Percentiles rank a stretch among this genome's conserved stretches.
Evolutionary conservation across 2,113 vertebrate species (phyloP).

Genomic region (Myotis brandtii): DNA sequence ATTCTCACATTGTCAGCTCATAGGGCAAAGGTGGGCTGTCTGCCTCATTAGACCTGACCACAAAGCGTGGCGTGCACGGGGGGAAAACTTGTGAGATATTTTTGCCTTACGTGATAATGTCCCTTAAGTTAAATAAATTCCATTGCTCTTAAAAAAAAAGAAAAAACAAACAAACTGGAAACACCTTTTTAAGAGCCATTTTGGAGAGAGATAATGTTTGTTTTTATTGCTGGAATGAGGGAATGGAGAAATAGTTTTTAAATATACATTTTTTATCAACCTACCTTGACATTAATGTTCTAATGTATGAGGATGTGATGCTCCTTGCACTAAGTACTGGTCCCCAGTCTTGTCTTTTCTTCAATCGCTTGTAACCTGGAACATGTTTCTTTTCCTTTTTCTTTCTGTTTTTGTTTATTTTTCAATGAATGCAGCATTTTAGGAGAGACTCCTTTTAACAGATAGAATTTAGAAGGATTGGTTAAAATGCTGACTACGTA

Average conservation of each 20-base stretch:
- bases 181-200: neutral
- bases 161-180: neutral
- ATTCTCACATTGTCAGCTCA: neutral
- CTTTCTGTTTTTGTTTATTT: neutral
- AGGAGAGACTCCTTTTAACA: neutral
- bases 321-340: neutral
- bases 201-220: neutral
- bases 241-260: neutral
- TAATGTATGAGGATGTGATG: neutral
- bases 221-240: conserved; percentile 15
- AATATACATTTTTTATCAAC: neutral
- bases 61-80: neutral
- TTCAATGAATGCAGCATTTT: neutral
- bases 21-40: neutral
- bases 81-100: neutral
- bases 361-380: neutral
- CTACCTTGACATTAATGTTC: neutral
- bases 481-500: neutral
- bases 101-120: neutral
- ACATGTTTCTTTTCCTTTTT: neutral
- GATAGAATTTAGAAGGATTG: neutral
- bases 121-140: conserved; percentile 1
- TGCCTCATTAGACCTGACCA: neutral
- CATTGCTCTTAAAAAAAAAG: neutral
- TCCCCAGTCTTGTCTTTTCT: neutral